Evolutionary conservation across 2,113 vertebrate genomes (phyloP), one percentile per base, ranked within the genome.

Genomic region (Rhinichthys klamathensis): DNA sequence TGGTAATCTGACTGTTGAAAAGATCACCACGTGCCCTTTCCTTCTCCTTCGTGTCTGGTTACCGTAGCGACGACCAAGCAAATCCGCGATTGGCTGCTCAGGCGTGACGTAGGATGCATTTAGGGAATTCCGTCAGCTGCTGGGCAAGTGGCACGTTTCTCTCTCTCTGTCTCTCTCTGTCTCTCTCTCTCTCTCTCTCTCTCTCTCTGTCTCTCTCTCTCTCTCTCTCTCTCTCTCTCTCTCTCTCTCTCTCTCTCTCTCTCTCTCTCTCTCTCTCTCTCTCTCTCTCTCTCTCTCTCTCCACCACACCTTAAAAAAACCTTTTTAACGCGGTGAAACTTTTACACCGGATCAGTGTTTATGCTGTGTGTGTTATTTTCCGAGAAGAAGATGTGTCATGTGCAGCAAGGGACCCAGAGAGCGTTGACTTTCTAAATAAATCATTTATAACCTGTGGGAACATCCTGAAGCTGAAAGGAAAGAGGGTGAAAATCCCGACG

Each of bases 81-180:
- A 73, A 4, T 32, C 30, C 27, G 13, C 16, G 85, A 85, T 91
- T 91, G 84, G 90, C 82, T 4, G 25, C 23, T 78, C 41, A 51
- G 1, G 12, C 74, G 11, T 93, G 91, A 92, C 92, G 73, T 92
- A 84, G 88, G 51, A 0, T 51, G n/a, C 77, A 44, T 86, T 44
- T 61, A 80, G 92, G 93, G 93, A 93, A 92, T 94, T 90, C 94
- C 93, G 91, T 76, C 88, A 83, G 63, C 49, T 54, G 63, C 49
- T 54, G 84, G 32, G 38, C 60, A 18, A 56, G 73, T 51, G 82
- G 69, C 61, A 32, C 44, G 65, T n/a, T n/a, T n/a, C n/a, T n/a
- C n/a, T n/a, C n/a, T n/a, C n/a, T n/a, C n/a, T n/a, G n/a, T n/a
- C n/a, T n/a, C n/a, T n/a, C n/a, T n/a, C n/a, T n/a, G n/a, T n/a